These are phyloP conservation scores for Pteria penguin DNA, from an alignment of 2,888 invertebrate species.

Conservation along the genomic window DNA sequence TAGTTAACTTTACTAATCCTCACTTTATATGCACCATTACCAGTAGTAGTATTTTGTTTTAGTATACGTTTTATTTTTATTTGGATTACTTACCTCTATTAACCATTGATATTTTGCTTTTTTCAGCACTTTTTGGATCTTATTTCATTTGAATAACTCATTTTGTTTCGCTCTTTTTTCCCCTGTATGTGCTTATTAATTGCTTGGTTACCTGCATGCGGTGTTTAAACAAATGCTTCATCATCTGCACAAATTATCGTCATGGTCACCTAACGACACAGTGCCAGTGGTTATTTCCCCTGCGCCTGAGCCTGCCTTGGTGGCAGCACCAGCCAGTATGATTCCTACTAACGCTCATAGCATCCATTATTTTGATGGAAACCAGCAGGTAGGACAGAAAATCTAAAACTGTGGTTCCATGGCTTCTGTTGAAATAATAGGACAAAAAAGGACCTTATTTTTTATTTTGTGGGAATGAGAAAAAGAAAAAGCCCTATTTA, in stretches of 20 bases:
- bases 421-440: too few relatives aligned
- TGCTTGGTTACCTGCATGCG: slow-evolving; percentile 64
- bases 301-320: slow-evolving; percentile 57
- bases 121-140: slow-evolving; percentile 25
- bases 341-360: slow-evolving; percentile 98
- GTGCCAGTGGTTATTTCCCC: slow-evolving; percentile 68
- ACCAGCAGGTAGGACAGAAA: slow-evolving; percentile 92
- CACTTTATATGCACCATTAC: too few relatives aligned
- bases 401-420: too few relatives aligned
- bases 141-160: slow-evolving; percentile 38
- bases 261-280: slow-evolving; percentile 62
- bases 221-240: slow-evolving; percentile 49
- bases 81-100: not conserved
- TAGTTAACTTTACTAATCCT: too few relatives aligned
- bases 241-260: slow-evolving; percentile 60
- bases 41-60: too few relatives aligned
- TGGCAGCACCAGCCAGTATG: slow-evolving; percentile 62
- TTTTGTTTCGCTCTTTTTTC: slow-evolving; percentile 46
- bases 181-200: slow-evolving; percentile 39
- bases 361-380: slow-evolving; percentile 97
- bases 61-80: too few relatives aligned
- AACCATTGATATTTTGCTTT: slow-evolving; percentile 7
- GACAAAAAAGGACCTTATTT: slow-evolving; percentile 2
- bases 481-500: not conserved
- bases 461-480: slow-evolving; percentile 11